Evolutionary conservation across 2,888 invertebrate species (phyloP), one percentile per base, ranked within the genome.

Genomic region (Oscheius sp.): DNA sequence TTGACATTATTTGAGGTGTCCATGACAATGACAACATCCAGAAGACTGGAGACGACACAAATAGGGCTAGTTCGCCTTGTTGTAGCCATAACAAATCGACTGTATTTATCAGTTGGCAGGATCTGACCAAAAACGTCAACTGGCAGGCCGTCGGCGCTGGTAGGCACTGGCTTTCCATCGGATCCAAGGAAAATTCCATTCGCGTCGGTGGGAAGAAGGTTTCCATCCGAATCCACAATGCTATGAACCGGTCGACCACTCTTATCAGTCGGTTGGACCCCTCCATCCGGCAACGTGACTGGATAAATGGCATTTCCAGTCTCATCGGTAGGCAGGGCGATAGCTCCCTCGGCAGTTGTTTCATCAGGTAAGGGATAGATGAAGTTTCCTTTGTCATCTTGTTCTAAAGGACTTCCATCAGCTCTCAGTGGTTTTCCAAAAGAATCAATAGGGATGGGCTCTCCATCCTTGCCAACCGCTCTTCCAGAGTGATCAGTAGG

Each of bases 1-100:
- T 82, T 82, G 45, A 85, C 79, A 70, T 81, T 80, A 63, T 76
- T 77, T 0, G 83, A 84, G 0, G 84, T 80, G 61, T 85, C 85
- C n/a, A 84, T 72, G 2, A 85, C 80, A 14, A 85, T 41, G 24
- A 85, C 67, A 20, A 85, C 70, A 26, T 85, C 85, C 20, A 85
- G 24, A 8, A 59, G 14, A 9, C 59, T 59, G 59, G 26, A 72
- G 54, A 50, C 73, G 67, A 50, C 67, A 65, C 28, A 76, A 33
- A 26, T 41, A 4, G 12, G 26, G n/a, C 72, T 70, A 41, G 73
- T 61, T 5, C 70, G 36, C 36, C 67, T 56, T 0, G 67, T 32
- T 3, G 69, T 67, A 1, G 44, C n/a, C 59, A 59, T 38, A 6
- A 59, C 69, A 59, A 54, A 44, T 38, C 66, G 62, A 51, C 63